Evolutionary conservation across 2,888 invertebrate genomes (phyloP).

Genomic region (Andrena marginata): DNA sequence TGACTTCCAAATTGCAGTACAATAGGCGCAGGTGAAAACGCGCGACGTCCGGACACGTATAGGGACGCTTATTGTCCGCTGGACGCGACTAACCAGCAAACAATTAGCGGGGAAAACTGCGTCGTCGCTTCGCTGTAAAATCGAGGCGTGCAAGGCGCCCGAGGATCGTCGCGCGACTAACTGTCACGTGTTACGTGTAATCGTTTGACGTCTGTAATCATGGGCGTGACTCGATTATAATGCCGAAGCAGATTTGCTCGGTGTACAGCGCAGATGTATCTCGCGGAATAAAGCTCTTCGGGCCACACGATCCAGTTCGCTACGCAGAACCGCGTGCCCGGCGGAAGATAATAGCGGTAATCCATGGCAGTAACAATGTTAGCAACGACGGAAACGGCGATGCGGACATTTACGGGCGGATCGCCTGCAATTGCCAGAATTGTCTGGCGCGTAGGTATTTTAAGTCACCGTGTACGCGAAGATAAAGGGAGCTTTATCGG

Average conservation of each 20-base stretch:
- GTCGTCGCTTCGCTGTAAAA: neutral
- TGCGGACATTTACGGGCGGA: too few relatives aligned
- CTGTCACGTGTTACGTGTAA: conserved; percentile 6
- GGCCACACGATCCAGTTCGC: too few relatives aligned
- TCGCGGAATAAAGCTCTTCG: conserved; percentile 19
- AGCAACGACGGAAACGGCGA: neutral
- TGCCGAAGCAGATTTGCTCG: conserved; percentile 33
- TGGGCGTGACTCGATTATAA: conserved; percentile 28
- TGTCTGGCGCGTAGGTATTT: neutral
- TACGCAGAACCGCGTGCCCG: neutral
- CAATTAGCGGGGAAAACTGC: conserved; percentile 6
- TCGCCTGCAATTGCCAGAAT: neutral
- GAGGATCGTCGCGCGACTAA: neutral
- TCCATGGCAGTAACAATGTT: conserved; percentile 8
- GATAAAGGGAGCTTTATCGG: neutral
- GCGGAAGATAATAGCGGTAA: neutral
- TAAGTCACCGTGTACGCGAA: neutral
- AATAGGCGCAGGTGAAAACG: conserved; percentile 29
- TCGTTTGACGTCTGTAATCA: conserved; percentile 14
- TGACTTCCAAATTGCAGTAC: conserved; percentile 5
- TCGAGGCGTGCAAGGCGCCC: neutral
- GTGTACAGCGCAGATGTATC: conserved; percentile 5
- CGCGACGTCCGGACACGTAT: conserved; percentile 29
- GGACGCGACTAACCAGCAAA: conserved; percentile 10
- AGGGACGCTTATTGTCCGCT: conserved; percentile 12